These are phyloP conservation scores for Cataglyphis altisquamis DNA, from an alignment of 2,888 invertebrate genomes.

Conservation along the genomic window DNA sequence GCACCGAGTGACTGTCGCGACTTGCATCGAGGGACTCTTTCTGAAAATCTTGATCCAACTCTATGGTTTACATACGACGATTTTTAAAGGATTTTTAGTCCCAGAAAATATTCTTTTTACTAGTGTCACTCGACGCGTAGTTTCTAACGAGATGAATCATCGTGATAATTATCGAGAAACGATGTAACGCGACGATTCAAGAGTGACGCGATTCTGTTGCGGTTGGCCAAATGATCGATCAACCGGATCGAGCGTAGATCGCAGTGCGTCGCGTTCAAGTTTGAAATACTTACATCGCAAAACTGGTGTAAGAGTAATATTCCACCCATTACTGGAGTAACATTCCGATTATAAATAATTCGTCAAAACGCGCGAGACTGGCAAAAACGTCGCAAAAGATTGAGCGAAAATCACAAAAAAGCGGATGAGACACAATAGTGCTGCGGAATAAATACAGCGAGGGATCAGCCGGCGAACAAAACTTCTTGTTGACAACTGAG, in stretches of 20 bases:
- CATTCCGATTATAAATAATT: background rate
- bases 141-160: conserved; percentile 61
- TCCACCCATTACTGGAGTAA: background rate
- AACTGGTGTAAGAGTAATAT: background rate
- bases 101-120: background rate
- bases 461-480: background rate
- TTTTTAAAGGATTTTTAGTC: background rate
- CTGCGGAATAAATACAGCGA: background rate
- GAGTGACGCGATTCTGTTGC: conserved; percentile 10
- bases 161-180: conserved; percentile 54
- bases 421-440: background rate
- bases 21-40: background rate
- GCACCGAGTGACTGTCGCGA: conserved; percentile 21
- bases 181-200: background rate
- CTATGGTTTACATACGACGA: background rate
- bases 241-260: conserved; percentile 16
- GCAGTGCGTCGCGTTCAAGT: background rate
- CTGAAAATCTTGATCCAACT: too few species aligned
- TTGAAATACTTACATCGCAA: background rate
- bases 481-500: background rate
- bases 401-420: background rate
- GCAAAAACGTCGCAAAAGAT: background rate
- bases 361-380: background rate
- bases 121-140: background rate
- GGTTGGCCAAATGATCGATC: conserved; percentile 18